Conservation (phyloP, 2,888 invertebrate genomes). For the Balanococcus diminutus region DNA sequence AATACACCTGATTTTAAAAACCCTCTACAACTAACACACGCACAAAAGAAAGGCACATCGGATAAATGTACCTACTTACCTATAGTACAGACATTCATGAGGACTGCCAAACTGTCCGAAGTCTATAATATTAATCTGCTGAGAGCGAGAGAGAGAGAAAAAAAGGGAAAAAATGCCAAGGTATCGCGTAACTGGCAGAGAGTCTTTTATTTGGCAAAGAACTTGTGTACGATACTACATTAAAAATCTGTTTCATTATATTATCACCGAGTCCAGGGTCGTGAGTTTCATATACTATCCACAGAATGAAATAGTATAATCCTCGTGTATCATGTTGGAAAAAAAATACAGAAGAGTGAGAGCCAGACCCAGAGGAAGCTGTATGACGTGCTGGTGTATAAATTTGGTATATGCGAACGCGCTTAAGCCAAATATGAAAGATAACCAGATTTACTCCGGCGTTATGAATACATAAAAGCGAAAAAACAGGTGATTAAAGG, state of each 20-base stretch:
- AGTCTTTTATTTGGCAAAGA: neutral
- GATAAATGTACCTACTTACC: neutral
- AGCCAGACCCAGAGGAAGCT: too few relatives aligned
- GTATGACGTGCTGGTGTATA: too few relatives aligned
- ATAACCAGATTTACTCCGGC: conserved; percentile 46
- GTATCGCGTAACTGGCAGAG: neutral
- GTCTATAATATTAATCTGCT: neutral
- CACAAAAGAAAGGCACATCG: neutral
- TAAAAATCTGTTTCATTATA: conserved; percentile 23
- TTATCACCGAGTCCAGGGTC: neutral
- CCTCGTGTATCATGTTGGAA: conserved; percentile 21
- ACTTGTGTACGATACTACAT: neutral
- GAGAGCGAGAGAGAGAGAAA: neutral
- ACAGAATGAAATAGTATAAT: conserved; percentile 8
- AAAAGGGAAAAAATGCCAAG: neutral
- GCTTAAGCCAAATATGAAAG: conserved; percentile 43
- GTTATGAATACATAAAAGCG: conserved; percentile 44
- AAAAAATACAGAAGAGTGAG: neutral
- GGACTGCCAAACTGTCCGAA: neutral
- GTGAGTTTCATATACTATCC: neutral
- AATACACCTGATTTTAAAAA: neutral
- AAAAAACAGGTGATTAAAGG: conserved; percentile 52
- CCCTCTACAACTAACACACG: neutral
- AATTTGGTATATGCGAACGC: neutral
- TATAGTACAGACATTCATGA: neutral